Evolutionary conservation across 2,113 vertebrate genomes (phyloP).

Genomic region (Ciconia stormi): DNA sequence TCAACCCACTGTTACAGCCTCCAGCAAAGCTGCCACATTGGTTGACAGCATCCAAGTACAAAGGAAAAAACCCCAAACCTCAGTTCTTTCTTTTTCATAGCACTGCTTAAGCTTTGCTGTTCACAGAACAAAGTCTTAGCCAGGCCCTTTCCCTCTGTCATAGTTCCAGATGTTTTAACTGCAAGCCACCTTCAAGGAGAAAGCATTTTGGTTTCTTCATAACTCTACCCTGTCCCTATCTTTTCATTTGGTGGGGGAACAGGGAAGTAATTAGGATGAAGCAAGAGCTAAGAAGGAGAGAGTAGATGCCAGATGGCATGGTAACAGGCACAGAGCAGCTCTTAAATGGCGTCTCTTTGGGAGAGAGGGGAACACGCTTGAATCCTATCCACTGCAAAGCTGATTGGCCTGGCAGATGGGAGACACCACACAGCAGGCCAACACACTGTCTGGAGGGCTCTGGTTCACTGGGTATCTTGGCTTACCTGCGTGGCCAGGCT

Average conservation of each 20-base stretch:
- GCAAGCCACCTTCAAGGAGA: background rate
- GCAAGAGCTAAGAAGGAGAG: background rate
- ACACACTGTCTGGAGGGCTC: background rate
- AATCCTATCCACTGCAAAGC: background rate
- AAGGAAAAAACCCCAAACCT: background rate
- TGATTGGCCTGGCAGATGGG: background rate
- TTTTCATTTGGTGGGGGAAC: background rate
- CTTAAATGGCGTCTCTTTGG: slow-evolving; percentile 61
- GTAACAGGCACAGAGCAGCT: background rate
- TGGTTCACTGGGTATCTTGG: background rate
- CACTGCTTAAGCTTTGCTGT: background rate
- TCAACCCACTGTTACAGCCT: slow-evolving; percentile 17
- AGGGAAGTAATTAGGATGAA: background rate
- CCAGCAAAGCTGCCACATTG: slow-evolving; percentile 5
- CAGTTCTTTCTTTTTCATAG: background rate
- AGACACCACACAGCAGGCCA: background rate
- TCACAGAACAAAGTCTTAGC: background rate
- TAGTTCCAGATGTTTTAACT: background rate
- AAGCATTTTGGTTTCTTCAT: background rate
- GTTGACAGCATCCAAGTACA: background rate
- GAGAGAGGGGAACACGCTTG: slow-evolving; percentile 59
- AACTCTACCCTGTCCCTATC: background rate
- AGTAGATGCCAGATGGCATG: background rate
- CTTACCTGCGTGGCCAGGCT: slow-evolving; percentile 96
- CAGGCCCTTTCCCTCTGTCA: background rate